Evolutionary conservation across 2,113 vertebrate species (phyloP).

Genomic region (Ifrita kowaldi): DNA sequence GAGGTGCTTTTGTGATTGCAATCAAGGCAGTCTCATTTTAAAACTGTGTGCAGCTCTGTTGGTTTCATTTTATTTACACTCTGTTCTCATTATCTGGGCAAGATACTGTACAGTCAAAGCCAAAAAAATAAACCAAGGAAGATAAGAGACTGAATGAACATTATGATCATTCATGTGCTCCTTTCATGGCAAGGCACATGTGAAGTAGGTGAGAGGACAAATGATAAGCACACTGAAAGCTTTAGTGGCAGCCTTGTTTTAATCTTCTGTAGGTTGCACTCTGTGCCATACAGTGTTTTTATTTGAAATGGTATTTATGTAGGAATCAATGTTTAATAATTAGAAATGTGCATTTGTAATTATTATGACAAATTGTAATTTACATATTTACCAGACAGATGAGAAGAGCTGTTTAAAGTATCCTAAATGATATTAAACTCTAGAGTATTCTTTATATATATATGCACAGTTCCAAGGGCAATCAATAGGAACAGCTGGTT

Average conservation of each 20-base stretch:
- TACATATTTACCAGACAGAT: background rate
- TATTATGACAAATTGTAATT: background rate
- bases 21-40: background rate
- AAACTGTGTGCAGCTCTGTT: background rate
- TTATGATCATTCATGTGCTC: background rate
- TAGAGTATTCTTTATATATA: background rate
- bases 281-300: background rate
- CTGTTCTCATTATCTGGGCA: background rate
- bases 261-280: background rate
- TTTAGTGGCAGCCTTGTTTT: background rate
- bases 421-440: background rate
- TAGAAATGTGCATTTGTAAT: background rate
- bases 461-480: background rate
- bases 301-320: background rate
- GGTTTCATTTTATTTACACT: slow-evolving; percentile 57
- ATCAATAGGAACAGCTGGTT: background rate
- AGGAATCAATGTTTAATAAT: background rate
- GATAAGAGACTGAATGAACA: slow-evolving; percentile 6
- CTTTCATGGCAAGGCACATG: background rate
- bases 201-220: slow-evolving; percentile 17
- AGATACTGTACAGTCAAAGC: background rate
- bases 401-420: background rate
- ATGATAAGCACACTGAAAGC: background rate
- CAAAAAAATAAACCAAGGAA: background rate
- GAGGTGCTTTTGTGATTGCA: background rate